phyloP scores from a whole-genome alignment of 1,140 invertebrate genomes.

The Lanistes nyassanus region DNA sequence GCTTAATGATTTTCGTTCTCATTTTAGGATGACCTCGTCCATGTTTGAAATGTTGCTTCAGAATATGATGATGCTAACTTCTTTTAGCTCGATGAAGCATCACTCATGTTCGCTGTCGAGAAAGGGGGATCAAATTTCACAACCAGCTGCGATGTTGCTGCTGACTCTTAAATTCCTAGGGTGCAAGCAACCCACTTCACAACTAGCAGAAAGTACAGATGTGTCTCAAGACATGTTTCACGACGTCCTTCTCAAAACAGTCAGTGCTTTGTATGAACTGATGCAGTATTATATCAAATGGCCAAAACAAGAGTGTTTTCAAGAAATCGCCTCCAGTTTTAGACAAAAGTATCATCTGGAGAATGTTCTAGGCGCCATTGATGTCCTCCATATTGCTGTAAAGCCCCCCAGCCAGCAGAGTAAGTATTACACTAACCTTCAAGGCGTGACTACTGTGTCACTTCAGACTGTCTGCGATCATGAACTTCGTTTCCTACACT shows the following conservation, averaged over 20 bases:
- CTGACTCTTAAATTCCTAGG: slow-evolving; percentile 28
- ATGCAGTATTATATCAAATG: slow-evolving; percentile 27
- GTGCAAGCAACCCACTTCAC: neutral
- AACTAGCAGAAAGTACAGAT: slow-evolving; percentile 17
- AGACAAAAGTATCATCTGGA: slow-evolving; percentile 5
- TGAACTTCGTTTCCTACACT: slow-evolving; percentile 28
- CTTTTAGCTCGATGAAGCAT: neutral
- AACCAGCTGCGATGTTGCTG: neutral
- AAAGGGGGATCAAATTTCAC: neutral
- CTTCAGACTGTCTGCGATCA: slow-evolving; percentile 31
- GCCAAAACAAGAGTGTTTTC: slow-evolving; percentile 5
- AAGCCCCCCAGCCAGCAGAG: slow-evolving; percentile 11
- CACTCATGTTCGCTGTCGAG: neutral
- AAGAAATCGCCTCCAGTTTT: neutral
- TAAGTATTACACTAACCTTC: slow-evolving; percentile 25
- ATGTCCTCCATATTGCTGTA: slow-evolving; percentile 22
- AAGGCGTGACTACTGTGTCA: slow-evolving; percentile 17
- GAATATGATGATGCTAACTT: slow-evolving; percentile 1
- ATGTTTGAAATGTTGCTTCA: slow-evolving; percentile 25
- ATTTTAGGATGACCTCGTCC: slow-evolving; percentile 22
- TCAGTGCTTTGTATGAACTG: slow-evolving; percentile 21
- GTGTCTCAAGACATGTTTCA: neutral
- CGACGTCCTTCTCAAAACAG: slow-evolving; percentile 2
- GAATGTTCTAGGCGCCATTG: slow-evolving; percentile 23
- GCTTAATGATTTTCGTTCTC: slow-evolving; percentile 10